Evolutionary conservation across 2,888 invertebrate species (phyloP), one percentile per base, ranked within the genome.

Genomic region (Brenthis hecate): DNA sequence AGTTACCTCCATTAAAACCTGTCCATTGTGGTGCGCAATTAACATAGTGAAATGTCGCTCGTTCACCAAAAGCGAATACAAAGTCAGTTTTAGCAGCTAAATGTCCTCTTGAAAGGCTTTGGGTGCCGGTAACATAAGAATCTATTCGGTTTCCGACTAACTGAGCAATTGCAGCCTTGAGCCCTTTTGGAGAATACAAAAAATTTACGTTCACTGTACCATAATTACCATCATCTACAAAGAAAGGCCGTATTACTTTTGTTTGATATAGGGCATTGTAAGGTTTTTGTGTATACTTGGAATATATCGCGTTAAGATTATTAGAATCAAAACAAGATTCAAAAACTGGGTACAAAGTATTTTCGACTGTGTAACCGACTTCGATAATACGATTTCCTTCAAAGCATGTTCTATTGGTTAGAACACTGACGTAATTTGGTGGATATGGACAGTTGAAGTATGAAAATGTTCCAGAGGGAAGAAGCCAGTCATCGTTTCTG

Each of bases 1-100:
- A 95, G 75, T 94, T 94, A 0, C 94, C 94, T 0, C 89, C 92
- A 73, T 95, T 95, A 73, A 95, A 94, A 0, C 89, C 89, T 23
- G 94, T 94, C 96, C 96, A 96, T 71, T 96, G 96, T 0, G 96
- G 95, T 0, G 94, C 94, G 2, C 93, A 94, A 78, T 96, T 96
- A 1, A 95, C 85, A 72, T 94, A 95, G 78, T 95, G 94, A 76
- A 95, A 96, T 0, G 95, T 95, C 0, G 94, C 91, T 11, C 91
- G 86, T 76, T 95, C 94, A 56, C 94, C 92, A 57, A 93, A 87
- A 0, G 94, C 94, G 69, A 93, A 94, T 1, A 94, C 88, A 69
- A 95, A 95, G 80, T 96, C 95, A 0, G 94, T 94, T 82, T 94
- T 95, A 6, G 95, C 95, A 0, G 94, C 90, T 65, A 95, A 83